Evolutionary conservation across 2,888 invertebrate species (phyloP).

Genomic region (Nebria salina): DNA sequence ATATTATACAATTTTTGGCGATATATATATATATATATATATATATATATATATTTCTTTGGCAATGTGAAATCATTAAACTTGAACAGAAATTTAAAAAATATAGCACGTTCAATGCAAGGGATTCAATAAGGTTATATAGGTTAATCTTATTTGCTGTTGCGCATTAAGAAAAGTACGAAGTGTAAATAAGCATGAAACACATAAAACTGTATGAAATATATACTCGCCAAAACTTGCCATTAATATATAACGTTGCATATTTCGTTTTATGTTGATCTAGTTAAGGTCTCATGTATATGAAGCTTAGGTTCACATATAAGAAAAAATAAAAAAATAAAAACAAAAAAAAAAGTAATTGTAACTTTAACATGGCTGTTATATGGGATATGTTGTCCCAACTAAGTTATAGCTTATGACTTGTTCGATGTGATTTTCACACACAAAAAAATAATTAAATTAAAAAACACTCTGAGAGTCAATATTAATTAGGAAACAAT

Average conservation of each 20-base stretch:
- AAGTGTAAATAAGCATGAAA: no score
- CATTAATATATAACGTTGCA: no score
- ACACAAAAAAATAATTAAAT: slow-evolving; percentile 17
- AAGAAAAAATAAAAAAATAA: slow-evolving; percentile 24
- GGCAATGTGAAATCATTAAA: no score
- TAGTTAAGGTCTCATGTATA: slow-evolving; percentile 27
- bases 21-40: not conserved
- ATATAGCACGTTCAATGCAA: no score
- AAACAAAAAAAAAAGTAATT: slow-evolving; percentile 34
- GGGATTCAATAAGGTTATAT: no score
- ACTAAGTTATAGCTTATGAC: slow-evolving; percentile 47
- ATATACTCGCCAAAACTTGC: no score
- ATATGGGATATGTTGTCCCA: slow-evolving; percentile 44
- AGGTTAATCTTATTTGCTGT: no score
- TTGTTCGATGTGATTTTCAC: slow-evolving; percentile 47
- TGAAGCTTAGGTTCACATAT: slow-evolving; percentile 21
- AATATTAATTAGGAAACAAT: slow-evolving; percentile 43
- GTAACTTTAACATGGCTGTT: slow-evolving; percentile 46
- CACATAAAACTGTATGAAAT: no score
- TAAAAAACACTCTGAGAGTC: slow-evolving; percentile 43
- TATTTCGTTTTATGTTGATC: no score
- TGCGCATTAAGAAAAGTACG: no score
- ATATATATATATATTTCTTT: no score
- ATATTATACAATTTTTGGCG: slow-evolving; percentile 5
- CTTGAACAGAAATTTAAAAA: no score